These are phyloP conservation scores for Ectemnius cavifrons DNA, from an alignment of 2,888 invertebrate species.

Conservation along the genomic window DNA sequence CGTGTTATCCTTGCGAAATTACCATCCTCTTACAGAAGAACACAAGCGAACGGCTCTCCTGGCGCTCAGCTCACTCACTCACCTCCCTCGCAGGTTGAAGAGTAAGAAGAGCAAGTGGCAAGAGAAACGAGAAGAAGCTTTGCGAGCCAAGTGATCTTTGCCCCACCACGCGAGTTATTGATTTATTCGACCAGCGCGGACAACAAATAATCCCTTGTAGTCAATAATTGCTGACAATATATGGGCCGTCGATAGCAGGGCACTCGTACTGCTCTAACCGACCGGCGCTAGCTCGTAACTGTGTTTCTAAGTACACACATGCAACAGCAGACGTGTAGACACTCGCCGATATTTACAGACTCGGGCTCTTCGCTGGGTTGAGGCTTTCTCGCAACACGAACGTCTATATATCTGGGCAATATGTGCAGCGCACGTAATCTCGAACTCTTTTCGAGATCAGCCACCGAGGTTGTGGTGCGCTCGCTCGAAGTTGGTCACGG, in stretches of 20 bases:
- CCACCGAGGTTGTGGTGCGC: background rate
- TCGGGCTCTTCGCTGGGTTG: background rate
- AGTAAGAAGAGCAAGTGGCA: too few relatives aligned
- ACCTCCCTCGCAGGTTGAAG: too few relatives aligned
- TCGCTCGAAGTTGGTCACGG: conserved; percentile 8
- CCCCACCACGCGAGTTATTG: conserved; percentile 50
- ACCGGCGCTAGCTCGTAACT: too few relatives aligned
- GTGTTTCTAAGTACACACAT: too few relatives aligned
- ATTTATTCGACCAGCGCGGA: conserved; percentile 53
- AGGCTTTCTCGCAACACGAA: too few relatives aligned
- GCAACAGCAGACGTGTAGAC: background rate
- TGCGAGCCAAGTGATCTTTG: background rate
- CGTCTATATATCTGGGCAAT: conserved; percentile 50
- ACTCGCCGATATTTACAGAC: conserved; percentile 54
- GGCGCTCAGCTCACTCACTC: too few relatives aligned
- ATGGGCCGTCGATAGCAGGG: conserved; percentile 46
- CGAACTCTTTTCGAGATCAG: conserved; percentile 20
- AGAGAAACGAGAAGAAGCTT: too few relatives aligned
- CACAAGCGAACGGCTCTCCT: too few relatives aligned
- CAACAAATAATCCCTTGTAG: conserved; percentile 64
- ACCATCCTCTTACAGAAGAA: background rate
- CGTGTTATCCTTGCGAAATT: background rate
- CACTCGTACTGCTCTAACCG: too few relatives aligned
- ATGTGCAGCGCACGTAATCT: conserved; percentile 49
- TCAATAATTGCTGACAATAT: conserved; percentile 64